Conservation (phyloP, 2,797 vertebrate species). For the Loriculus beryllinus region DNA sequence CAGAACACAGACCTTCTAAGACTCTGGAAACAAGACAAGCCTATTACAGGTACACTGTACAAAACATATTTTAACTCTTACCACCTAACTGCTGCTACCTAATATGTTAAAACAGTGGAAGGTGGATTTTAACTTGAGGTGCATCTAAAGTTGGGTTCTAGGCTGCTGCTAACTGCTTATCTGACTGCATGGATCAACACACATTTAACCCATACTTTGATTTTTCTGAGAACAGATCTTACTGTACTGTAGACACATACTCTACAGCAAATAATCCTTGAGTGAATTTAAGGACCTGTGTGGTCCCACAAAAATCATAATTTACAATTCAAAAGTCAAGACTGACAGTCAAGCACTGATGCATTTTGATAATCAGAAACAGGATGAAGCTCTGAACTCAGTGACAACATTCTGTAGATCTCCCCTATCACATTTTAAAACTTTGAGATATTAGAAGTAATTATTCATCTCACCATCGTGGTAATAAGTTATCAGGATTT, state of each 20-base stretch:
- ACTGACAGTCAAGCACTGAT: neutral
- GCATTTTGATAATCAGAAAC: neutral
- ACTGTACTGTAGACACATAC: neutral
- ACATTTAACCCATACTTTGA: neutral
- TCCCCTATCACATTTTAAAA: neutral
- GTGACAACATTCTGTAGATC: neutral
- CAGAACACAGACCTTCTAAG: neutral
- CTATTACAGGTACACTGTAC: neutral
- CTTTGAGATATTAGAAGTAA: neutral
- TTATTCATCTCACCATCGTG: neutral
- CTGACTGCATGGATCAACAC: neutral
- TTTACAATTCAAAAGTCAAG: neutral
- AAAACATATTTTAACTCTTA: neutral
- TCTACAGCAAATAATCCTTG: neutral
- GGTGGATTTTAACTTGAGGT: neutral
- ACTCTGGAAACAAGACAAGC: neutral
- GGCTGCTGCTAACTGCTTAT: neutral
- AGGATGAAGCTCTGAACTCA: neutral
- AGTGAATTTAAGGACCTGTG: neutral
- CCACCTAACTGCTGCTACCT: neutral
- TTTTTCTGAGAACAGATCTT: neutral
- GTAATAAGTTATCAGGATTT: neutral
- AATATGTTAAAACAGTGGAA: neutral
- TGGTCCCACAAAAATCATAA: neutral
- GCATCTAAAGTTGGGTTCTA: neutral